phyloP scores from a whole-genome alignment of 2,797 vertebrate species.

The Sebastes baramenuke region DNA sequence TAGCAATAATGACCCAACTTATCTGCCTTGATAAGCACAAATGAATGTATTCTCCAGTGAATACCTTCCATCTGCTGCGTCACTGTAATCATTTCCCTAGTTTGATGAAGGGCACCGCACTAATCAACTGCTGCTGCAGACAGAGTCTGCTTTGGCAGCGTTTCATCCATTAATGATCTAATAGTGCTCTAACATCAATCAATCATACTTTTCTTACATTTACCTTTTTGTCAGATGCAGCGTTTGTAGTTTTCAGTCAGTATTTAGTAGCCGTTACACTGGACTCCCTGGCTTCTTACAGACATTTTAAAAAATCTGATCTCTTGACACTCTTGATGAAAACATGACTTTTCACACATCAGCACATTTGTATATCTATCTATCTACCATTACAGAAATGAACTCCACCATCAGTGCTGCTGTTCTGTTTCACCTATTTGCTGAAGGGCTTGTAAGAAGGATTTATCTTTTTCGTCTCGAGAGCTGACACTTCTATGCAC shows the following conservation, averaged over 20 bases:
- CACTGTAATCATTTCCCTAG: neutral
- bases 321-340: neutral
- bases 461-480: no score
- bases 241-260: neutral
- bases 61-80: neutral
- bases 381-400: neutral
- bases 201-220: neutral
- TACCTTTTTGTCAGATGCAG: neutral
- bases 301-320: neutral
- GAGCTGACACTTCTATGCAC: no score
- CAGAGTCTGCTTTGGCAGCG: neutral
- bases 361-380: neutral
- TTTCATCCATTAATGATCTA: neutral
- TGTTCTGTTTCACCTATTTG: neutral
- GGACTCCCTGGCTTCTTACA: neutral
- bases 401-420: neutral
- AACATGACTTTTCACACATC: neutral
- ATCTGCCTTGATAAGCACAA: slow-evolving; percentile 3
- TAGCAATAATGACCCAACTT: neutral
- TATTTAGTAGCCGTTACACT: neutral
- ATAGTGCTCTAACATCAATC: neutral
- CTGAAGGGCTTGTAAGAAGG: no score
- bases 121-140: slow-evolving; percentile 5
- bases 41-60: slow-evolving; percentile 2
- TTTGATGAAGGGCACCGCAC: neutral